Evolutionary conservation across 2,888 invertebrate genomes (phyloP).

Genomic region (Allacma fusca): DNA sequence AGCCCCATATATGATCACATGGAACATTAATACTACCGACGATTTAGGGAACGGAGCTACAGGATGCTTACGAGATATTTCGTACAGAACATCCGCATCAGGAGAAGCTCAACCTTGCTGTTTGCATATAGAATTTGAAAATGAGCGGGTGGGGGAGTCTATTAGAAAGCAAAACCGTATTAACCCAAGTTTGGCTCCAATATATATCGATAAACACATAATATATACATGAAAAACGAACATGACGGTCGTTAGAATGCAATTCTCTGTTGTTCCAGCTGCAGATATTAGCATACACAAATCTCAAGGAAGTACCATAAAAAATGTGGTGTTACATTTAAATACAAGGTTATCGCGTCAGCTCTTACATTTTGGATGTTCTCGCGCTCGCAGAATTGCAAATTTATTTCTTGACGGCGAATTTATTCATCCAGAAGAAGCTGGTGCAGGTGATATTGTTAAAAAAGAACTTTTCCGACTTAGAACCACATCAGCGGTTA

Average conservation of each 20-base stretch:
- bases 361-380: background rate
- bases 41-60: constrained; percentile 55
- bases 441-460: background rate
- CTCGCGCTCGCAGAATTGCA: background rate
- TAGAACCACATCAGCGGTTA: background rate
- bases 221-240: background rate
- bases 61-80: constrained; percentile 45
- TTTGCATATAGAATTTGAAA: constrained; percentile 46
- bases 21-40: constrained; percentile 52
- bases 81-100: background rate
- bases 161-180: background rate
- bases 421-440: background rate
- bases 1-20: constrained; percentile 43
- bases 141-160: constrained; percentile 36
- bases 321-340: constrained; percentile 39
- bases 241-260: constrained; percentile 35
- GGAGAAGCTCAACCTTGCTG: constrained; percentile 7
- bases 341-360: background rate
- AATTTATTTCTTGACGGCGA: background rate
- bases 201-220: background rate
- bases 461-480: background rate
- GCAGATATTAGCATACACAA: constrained; percentile 56
- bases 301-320: constrained; percentile 46
- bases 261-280: constrained; percentile 52
- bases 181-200: constrained; percentile 20